Conservation (phyloP, 2,113 vertebrate species). For the Sapayoa aenigma region DNA sequence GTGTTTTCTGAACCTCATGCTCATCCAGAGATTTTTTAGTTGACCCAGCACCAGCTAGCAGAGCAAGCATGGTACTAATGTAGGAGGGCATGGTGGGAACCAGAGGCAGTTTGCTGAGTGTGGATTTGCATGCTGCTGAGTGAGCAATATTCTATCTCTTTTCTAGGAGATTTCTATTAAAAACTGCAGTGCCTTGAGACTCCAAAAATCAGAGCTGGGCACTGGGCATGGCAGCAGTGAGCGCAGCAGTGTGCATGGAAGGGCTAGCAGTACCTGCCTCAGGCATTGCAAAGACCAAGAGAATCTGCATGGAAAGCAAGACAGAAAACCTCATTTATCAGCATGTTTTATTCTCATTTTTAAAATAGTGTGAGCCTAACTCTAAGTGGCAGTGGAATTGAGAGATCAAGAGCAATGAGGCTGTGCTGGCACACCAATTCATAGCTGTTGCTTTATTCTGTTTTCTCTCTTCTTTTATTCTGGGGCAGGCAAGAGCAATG, state of each 20-base stretch:
- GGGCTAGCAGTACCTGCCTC: not conserved
- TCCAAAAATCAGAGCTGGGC: not conserved
- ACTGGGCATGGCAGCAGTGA: not conserved
- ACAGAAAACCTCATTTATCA: not conserved
- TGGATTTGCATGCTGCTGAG: too few species aligned
- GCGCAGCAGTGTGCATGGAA: not conserved
- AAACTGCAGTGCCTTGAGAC: not conserved
- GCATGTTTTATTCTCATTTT: not conserved
- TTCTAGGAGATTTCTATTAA: accelerated
- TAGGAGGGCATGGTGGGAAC: not conserved
- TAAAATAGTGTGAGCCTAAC: not conserved
- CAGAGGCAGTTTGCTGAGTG: not conserved
- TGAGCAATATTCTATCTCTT: not conserved
- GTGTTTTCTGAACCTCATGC: not conserved
- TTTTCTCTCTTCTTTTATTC: not conserved
- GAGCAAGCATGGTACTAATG: not conserved
- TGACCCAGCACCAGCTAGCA: not conserved
- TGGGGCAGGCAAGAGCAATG: not conserved
- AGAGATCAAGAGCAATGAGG: not conserved
- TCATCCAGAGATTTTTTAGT: not conserved
- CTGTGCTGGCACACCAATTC: not conserved
- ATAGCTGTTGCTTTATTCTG: not conserved
- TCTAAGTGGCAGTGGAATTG: not conserved
- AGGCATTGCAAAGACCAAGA: not conserved
- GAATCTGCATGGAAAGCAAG: not conserved